phyloP scores from a whole-genome alignment of 2,888 invertebrate species.

The Lamproptera curius region DNA sequence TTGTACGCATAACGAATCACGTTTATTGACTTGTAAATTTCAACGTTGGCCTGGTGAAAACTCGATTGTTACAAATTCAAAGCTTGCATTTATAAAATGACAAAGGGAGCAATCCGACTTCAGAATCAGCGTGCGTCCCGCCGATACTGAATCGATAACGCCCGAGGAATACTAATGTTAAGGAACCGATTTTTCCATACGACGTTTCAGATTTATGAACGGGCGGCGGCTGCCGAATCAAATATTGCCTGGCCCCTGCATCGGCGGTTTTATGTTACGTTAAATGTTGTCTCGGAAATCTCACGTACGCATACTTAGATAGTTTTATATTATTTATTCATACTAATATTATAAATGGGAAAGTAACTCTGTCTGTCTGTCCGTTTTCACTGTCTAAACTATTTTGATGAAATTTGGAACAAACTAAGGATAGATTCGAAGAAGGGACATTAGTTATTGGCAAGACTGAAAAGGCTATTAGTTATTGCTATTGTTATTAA shows the following conservation, averaged over 20 bases:
- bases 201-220: background rate
- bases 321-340: no score
- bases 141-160: constrained; percentile 5
- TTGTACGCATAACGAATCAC: no score
- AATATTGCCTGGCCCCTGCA: background rate
- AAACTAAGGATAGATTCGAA: no score
- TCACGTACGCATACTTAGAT: no score
- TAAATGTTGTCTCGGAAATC: background rate
- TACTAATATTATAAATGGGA: no score
- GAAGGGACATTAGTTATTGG: no score
- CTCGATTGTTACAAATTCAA: constrained; percentile 1
- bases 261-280: background rate
- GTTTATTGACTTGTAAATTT: no score
- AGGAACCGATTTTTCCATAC: background rate
- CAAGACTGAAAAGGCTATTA: no score
- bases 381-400: no score
- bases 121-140: constrained; percentile 3
- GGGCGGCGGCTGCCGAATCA: background rate
- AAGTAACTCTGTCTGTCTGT: no score
- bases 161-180: constrained; percentile 1
- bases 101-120: constrained; percentile 1
- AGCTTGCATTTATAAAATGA: background rate
- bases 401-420: no score
- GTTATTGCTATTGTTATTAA: no score
- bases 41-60: background rate